phyloP scores from a whole-genome alignment of 2,113 vertebrate species.

The Hassar affinis region DNA sequence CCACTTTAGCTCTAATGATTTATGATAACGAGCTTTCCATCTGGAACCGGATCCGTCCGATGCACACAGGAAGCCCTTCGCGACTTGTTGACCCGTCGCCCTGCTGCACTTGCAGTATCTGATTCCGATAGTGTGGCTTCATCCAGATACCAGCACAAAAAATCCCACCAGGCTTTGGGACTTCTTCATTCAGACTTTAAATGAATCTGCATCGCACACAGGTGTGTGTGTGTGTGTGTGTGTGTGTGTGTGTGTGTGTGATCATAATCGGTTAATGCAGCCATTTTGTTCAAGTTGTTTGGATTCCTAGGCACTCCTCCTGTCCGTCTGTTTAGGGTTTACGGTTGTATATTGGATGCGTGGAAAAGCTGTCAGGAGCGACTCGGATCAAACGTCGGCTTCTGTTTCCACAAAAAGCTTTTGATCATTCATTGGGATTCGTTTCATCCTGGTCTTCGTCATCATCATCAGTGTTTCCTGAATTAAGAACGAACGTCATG shows the following conservation, averaged over 20 bases:
- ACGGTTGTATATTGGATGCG: not conserved
- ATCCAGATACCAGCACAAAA: not conserved
- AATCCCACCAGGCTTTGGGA: no score
- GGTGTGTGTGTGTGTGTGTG: no score
- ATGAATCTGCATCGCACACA: no score
- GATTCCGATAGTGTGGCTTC: not conserved
- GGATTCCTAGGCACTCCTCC: not conserved
- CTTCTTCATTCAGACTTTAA: not conserved
- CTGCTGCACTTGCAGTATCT: not conserved
- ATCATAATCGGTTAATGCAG: not conserved
- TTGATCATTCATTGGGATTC: no score
- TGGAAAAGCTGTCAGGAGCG: not conserved
- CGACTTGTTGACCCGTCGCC: not conserved
- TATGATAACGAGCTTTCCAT: conserved; percentile 32
- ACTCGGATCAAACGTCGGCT: not conserved
- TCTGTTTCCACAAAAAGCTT: not conserved
- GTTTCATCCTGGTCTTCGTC: not conserved
- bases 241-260: no score
- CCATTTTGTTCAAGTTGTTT: not conserved
- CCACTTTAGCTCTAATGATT: conserved; percentile 21
- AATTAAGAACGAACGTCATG: not conserved
- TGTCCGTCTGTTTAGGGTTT: not conserved
- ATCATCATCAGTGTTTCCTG: not conserved
- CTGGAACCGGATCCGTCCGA: not conserved
- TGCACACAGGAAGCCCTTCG: no score